These are phyloP conservation scores for Dusona sp. DNA, from an alignment of 2,888 invertebrate genomes.

Conservation along the genomic window DNA sequence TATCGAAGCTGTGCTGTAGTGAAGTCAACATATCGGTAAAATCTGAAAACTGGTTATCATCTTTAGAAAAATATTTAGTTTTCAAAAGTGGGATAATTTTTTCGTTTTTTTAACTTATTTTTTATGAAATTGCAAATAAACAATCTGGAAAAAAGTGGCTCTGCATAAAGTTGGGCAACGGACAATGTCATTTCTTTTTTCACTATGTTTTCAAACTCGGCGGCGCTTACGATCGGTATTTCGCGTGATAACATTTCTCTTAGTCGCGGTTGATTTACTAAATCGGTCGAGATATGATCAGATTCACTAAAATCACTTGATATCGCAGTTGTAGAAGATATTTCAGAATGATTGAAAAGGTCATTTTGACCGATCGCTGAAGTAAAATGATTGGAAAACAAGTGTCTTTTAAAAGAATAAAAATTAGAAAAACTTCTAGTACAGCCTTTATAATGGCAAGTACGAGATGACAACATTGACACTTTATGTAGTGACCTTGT, in stretches of 20 bases:
- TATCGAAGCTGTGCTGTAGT: not conserved
- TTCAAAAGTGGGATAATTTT: slow-evolving; percentile 2
- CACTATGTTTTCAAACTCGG: not conserved
- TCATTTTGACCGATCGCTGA: not conserved
- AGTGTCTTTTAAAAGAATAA: slow-evolving; percentile 59
- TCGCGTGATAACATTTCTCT: not conserved
- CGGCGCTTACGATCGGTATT: not conserved
- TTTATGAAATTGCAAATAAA: not conserved
- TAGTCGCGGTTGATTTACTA: not conserved
- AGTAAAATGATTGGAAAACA: not conserved
- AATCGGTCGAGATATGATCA: not conserved
- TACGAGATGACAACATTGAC: slow-evolving; percentile 31
- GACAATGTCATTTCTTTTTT: not conserved
- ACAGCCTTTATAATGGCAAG: slow-evolving; percentile 59
- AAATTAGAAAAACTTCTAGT: slow-evolving; percentile 58
- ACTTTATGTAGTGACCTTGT: slow-evolving; percentile 12
- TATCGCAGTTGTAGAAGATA: not conserved
- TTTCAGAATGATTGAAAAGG: not conserved
- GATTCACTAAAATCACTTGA: not conserved
- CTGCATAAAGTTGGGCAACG: slow-evolving; percentile 7
- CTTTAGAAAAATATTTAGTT: not conserved
- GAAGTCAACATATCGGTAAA: not conserved
- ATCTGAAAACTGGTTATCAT: not conserved
- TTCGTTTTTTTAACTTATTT: not conserved
- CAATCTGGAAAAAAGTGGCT: not conserved